Conservation (phyloP, 2,888 invertebrate species). For the Protodeltote pygarga region DNA sequence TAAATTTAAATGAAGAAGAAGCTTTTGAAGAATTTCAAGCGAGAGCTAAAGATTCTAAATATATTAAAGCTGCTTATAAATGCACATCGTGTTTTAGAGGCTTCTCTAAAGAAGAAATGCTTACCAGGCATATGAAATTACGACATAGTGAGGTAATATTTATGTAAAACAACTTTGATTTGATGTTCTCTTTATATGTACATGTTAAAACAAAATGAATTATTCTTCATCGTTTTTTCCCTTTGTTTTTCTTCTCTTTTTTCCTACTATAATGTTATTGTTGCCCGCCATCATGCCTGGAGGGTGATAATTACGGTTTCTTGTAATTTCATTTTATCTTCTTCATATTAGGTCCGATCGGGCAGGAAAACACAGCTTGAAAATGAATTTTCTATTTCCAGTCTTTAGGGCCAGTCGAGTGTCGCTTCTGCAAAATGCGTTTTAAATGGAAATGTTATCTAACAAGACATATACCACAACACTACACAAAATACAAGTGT, state of each 20-base stretch:
- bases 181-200: too few species aligned
- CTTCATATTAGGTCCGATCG: too few species aligned
- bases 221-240: too few species aligned
- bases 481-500: constrained; percentile 61
- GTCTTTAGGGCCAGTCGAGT: constrained; percentile 59
- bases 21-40: constrained; percentile 67
- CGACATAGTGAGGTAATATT: constrained; percentile 67
- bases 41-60: constrained; percentile 62
- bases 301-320: too few species aligned
- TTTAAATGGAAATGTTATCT: constrained; percentile 66
- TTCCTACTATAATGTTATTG: too few species aligned
- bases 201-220: too few species aligned
- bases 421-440: constrained; percentile 68
- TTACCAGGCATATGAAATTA: constrained; percentile 65
- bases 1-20: constrained; percentile 67
- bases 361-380: too few species aligned
- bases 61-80: constrained; percentile 62
- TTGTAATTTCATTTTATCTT: too few species aligned
- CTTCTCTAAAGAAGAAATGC: constrained; percentile 72
- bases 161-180: not conserved
- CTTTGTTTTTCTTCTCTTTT: too few species aligned
- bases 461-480: constrained; percentile 63
- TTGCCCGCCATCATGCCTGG: too few species aligned
- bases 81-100: constrained; percentile 70
- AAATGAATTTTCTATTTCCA: constrained; percentile 30